Evolutionary conservation across 1,140 invertebrate genomes (phyloP).

Genomic region (Drosophila kohkoa): DNA sequence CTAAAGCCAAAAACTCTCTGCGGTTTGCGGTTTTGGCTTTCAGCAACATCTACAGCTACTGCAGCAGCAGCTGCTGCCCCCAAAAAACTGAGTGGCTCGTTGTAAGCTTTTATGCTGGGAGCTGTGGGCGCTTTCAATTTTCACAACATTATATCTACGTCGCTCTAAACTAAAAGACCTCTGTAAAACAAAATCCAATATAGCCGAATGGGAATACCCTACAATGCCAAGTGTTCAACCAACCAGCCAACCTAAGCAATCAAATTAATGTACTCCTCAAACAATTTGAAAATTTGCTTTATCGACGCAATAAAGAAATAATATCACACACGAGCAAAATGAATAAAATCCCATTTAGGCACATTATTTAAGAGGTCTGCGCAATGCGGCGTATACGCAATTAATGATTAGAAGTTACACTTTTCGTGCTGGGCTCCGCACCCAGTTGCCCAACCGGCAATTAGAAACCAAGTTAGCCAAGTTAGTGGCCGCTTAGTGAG

Average conservation of each 20-base stretch:
- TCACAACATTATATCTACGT: constrained; percentile 67
- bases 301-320: not conserved
- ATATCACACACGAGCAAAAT: constrained; percentile 23
- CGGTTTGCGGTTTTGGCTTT: constrained; percentile 54
- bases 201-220: constrained; percentile 18
- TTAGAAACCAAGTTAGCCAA: constrained; percentile 65
- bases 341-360: constrained; percentile 45
- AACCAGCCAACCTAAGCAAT: not conserved
- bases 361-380: constrained; percentile 44
- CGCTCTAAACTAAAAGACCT: constrained; percentile 58
- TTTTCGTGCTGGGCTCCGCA: constrained; percentile 51
- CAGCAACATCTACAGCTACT: no score
- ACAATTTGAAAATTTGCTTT: not conserved
- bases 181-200: constrained; percentile 32
- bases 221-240: not conserved
- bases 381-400: constrained; percentile 50
- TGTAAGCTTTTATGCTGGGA: constrained; percentile 13
- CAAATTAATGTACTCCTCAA: not conserved
- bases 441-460: constrained; percentile 54
- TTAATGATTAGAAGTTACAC: constrained; percentile 47
- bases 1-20: constrained; percentile 67
- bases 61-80: constrained; percentile 15
- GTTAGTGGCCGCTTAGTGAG: constrained; percentile 60
- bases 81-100: constrained; percentile 17
- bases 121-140: constrained; percentile 65